Evolutionary conservation across 2,113 vertebrate genomes (phyloP).

Genomic region (Hemicordylus capensis): DNA sequence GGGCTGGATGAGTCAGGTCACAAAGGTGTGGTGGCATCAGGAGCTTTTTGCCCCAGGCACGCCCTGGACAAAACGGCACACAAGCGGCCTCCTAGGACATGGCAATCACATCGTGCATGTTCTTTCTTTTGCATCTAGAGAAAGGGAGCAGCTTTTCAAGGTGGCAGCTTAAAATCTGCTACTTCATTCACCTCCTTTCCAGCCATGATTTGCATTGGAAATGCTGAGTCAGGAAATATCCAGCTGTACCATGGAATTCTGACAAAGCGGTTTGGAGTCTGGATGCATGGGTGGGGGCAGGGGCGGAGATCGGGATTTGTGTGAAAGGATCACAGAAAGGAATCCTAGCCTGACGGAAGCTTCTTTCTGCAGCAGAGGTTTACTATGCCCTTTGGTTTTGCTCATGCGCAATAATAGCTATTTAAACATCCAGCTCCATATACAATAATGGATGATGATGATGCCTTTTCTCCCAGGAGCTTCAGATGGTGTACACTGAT

Average conservation of each 20-base stretch:
- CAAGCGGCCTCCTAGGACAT: background rate
- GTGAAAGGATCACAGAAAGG: background rate
- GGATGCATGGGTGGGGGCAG: fast-evolving
- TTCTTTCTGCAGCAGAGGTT: background rate
- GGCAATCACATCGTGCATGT: too few species aligned
- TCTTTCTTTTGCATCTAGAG: background rate
- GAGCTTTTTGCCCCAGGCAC: background rate
- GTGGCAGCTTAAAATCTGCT: background rate
- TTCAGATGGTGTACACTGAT: too few species aligned
- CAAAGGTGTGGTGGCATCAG: background rate
- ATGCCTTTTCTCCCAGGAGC: too few species aligned
- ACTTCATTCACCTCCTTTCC: background rate
- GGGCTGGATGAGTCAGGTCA: background rate
- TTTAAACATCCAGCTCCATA: background rate
- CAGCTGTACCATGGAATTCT: background rate
- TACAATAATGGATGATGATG: background rate
- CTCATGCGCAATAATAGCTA: background rate
- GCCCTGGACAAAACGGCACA: too few species aligned
- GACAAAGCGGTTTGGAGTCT: background rate
- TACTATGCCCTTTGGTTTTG: background rate
- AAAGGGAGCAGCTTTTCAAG: background rate
- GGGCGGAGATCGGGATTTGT: background rate
- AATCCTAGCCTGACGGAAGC: background rate
- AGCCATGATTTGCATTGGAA: background rate
- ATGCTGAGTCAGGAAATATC: background rate